Evolutionary conservation across 1,140 invertebrate species (phyloP).

Genomic region (Choristoneura fumiferana): DNA sequence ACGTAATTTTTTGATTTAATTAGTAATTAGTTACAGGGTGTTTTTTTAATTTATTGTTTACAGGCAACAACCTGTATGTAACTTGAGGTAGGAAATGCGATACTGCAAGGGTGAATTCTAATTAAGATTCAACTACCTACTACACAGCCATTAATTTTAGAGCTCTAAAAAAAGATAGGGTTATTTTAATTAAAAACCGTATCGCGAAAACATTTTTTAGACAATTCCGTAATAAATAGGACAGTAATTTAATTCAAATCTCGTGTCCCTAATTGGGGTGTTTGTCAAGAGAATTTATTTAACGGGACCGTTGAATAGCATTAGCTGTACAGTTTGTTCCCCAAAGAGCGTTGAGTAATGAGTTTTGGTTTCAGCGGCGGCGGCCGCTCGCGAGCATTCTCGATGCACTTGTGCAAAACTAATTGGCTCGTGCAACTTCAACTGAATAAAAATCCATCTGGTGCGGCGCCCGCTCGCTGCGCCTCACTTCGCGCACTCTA

Average conservation of each 20-base stretch:
- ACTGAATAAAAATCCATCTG: slow-evolving; percentile 58
- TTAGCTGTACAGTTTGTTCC: slow-evolving; percentile 22
- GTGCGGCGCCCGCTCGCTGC: slow-evolving; percentile 32
- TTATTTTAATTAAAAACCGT: slow-evolving; percentile 18
- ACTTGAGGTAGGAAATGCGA: too few species aligned
- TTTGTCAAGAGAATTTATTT: slow-evolving; percentile 18
- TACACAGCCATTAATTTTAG: neutral
- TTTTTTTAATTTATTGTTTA: too few species aligned
- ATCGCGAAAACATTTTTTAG: slow-evolving; percentile 15
- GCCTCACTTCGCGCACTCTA: slow-evolving; percentile 32
- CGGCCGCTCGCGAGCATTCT: slow-evolving; percentile 38
- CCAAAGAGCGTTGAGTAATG: slow-evolving; percentile 41
- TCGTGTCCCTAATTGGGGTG: slow-evolving; percentile 18
- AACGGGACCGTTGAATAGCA: slow-evolving; percentile 12
- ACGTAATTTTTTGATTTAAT: too few species aligned
- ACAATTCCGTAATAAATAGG: slow-evolving; percentile 19
- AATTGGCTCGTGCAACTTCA: slow-evolving; percentile 52
- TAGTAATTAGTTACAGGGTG: too few species aligned
- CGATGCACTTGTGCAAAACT: slow-evolving; percentile 51
- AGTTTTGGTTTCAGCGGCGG: slow-evolving; percentile 26
- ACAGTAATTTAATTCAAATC: slow-evolving; percentile 19
- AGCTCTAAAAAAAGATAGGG: slow-evolving; percentile 13
- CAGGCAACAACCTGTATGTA: too few species aligned
- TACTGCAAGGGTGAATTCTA: neutral
- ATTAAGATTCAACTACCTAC: slow-evolving; percentile 9